phyloP scores from a whole-genome alignment of 2,797 vertebrate species.

The Phylloscopus collybita region DNA sequence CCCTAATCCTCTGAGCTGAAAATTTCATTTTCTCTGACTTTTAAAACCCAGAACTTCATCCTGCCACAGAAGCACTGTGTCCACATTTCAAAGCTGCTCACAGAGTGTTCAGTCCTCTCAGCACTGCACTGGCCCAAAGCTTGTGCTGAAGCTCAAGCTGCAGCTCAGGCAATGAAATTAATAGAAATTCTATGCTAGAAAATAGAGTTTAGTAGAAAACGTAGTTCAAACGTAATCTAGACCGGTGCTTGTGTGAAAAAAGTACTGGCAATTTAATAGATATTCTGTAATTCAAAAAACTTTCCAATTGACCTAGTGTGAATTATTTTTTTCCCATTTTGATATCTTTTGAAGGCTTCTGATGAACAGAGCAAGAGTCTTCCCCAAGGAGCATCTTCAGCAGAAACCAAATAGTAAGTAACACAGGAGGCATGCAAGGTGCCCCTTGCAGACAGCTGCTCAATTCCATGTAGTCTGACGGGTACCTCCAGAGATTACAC shows the following conservation, averaged over 20 bases:
- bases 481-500: neutral
- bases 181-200: neutral
- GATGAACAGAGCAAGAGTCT: neutral
- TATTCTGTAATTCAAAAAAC: neutral
- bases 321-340: neutral
- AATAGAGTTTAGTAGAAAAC: neutral
- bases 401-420: neutral
- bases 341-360: neutral
- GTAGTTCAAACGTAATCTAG: neutral
- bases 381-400: neutral
- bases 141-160: neutral
- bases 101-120: neutral
- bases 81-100: neutral
- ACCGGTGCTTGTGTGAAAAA: neutral
- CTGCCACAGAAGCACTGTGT: neutral
- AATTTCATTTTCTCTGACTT: neutral
- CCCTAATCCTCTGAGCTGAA: neutral
- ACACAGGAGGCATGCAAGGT: neutral
- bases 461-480: accelerated
- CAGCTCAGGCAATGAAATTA: neutral
- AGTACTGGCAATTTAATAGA: neutral
- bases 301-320: neutral
- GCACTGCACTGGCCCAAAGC: neutral
- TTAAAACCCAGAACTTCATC: neutral
- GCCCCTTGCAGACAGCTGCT: neutral